Conservation (phyloP, 2,888 invertebrate species). For the Gymnoscelis rufifasciata region DNA sequence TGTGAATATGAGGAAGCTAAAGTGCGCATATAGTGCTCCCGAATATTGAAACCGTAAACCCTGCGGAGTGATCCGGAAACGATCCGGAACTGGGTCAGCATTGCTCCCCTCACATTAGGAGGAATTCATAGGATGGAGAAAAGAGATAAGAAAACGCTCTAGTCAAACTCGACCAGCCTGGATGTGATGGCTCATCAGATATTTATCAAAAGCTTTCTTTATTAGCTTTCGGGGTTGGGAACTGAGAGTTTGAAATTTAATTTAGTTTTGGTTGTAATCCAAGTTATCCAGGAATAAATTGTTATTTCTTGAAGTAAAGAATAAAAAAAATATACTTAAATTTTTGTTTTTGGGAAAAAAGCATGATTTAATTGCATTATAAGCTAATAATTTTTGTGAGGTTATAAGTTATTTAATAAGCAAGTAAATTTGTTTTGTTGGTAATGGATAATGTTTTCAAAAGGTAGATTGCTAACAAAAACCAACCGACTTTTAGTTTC, state of each 20-base stretch:
- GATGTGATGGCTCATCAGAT: constrained; percentile 28
- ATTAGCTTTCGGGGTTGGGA: background rate
- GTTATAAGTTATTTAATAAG: too few relatives aligned
- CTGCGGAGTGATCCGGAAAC: constrained; percentile 57
- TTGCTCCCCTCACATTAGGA: constrained; percentile 51
- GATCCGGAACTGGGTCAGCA: constrained; percentile 63
- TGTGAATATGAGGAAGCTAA: constrained; percentile 32
- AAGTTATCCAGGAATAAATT: too few relatives aligned
- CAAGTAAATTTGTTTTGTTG: too few relatives aligned
- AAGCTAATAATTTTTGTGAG: too few relatives aligned
- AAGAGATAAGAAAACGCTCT: constrained; percentile 31
- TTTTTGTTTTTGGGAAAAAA: too few relatives aligned
- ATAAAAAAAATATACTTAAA: too few relatives aligned
- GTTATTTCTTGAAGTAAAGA: too few relatives aligned
- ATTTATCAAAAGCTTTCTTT: constrained; percentile 22
- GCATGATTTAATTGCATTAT: too few relatives aligned
- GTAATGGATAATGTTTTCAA: too few relatives aligned
- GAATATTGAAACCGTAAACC: constrained; percentile 74
- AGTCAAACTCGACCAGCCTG: constrained; percentile 23
- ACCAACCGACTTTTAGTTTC: too few relatives aligned
- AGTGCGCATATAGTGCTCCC: constrained; percentile 45
- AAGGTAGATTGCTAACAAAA: too few relatives aligned
- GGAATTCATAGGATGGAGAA: constrained; percentile 44
- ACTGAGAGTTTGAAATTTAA: background rate
- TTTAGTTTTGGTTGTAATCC: too few relatives aligned